Evolutionary conservation across 2,888 invertebrate species (phyloP), one percentile per base, ranked within the genome.

Genomic region (Rotaria socialis): DNA sequence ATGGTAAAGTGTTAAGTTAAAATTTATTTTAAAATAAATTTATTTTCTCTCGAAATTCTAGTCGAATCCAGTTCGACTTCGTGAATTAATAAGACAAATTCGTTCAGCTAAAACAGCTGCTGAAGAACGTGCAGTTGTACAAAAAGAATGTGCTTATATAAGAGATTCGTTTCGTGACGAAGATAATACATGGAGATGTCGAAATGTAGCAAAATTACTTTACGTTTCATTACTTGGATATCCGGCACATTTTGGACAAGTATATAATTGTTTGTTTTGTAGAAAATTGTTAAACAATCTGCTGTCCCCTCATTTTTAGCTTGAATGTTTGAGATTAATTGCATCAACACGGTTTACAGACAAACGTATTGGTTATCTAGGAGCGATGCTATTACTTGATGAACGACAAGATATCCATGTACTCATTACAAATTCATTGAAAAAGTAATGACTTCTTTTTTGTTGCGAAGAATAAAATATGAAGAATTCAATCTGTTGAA

Each of bases 141-240:
- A 99, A 92, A 96, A 97, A 92, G 99, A 99, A 92, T 98, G 98
- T 92, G 99, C 99, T 85, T 96, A 97, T 91, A 99, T 99, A 90
- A 93, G 99, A 87, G 97, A 96, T 88, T 96, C 96, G 56, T 99
- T 99, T 92, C 94, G 99, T 89, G 98, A 98, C 92, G 98, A 98
- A 92, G 99, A 99, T 91, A 96, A 96, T 88, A 96, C 97, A 86
- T 99, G 97, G 96, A 94, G 98, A 93, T 99, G 99, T 93, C 94
- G 99, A 89, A 99, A 99, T 93, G 97, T 99, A 90, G 99, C 99
- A 88, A 99, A 99, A 92, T 93, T 99, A 87, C 93, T 99, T 24
- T 99, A 99, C 92, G 99, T 99, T 91, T 98, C 99, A 92, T 99
- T 99, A 98, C 93, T 99, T 89, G 99, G 99, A 84, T 99, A 99